A percentile compares a stretch with the other conserved stretches of the same genome.
phyloP scores from a whole-genome alignment of 64 coral and sea anemone genomes.

The Pocillopora damicornis region DNA sequence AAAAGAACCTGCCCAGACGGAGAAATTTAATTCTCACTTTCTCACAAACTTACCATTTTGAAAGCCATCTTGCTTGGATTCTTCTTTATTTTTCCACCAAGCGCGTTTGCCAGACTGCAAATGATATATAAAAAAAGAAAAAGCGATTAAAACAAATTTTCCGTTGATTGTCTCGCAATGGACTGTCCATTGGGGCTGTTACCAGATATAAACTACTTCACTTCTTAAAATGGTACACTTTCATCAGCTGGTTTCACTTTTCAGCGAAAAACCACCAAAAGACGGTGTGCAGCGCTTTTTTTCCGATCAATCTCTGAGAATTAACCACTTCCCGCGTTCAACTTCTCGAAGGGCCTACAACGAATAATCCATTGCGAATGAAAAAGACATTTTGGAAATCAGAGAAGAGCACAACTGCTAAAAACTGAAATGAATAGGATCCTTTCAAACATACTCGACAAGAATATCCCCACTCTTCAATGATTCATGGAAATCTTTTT shows the following conservation, averaged over 20 bases:
- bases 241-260: too few relatives aligned
- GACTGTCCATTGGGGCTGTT: too few relatives aligned
- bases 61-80: constrained; percentile 63
- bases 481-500: constrained; percentile 30
- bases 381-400: too few relatives aligned
- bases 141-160: neutral
- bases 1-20: neutral
- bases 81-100: constrained; percentile 45
- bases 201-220: too few relatives aligned
- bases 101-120: constrained; percentile 43
- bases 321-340: too few relatives aligned
- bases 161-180: too few relatives aligned
- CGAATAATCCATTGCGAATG: too few relatives aligned
- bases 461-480: constrained; percentile 61
- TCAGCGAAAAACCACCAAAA: too few relatives aligned
- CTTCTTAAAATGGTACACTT: too few relatives aligned
- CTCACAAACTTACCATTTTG: constrained; percentile 38
- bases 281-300: too few relatives aligned
- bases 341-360: too few relatives aligned
- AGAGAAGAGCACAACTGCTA: neutral
- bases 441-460: neutral
- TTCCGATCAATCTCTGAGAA: too few relatives aligned
- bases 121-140: neutral
- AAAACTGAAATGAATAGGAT: neutral
- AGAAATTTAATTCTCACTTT: neutral